Percentiles rank a stretch among this genome's conserved stretches.
phyloP scores from a whole-genome alignment of 2,888 invertebrate species.

The Troglohyphantes excavatus region DNA sequence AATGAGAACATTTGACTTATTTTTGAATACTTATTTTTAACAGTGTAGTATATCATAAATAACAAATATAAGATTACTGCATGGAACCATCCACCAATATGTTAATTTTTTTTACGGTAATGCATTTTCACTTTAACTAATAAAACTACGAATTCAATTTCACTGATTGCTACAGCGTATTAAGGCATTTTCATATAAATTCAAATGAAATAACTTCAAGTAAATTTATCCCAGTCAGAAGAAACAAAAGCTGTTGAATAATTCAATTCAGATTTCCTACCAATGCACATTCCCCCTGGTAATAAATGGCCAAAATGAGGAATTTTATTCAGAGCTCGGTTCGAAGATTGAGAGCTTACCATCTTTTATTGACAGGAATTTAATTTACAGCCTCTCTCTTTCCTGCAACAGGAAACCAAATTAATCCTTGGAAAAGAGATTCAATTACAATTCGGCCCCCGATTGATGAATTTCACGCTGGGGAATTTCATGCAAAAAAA shows the following conservation, averaged over 20 bases:
- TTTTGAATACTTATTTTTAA: too few species aligned
- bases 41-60: too few species aligned
- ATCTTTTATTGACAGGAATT: slow-evolving; percentile 14
- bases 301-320: neutral
- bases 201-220: neutral
- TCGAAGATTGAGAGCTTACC: neutral
- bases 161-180: too few species aligned
- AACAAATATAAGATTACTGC: too few species aligned
- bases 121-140: too few species aligned
- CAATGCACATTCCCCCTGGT: neutral
- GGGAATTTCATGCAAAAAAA: slow-evolving; percentile 18
- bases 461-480: neutral
- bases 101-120: too few species aligned
- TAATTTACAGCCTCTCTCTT: slow-evolving; percentile 4
- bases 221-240: neutral
- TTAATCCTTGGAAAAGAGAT: slow-evolving; percentile 14
- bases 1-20: too few species aligned
- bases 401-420: neutral
- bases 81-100: too few species aligned
- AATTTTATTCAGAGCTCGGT: neutral
- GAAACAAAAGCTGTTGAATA: neutral
- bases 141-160: too few species aligned
- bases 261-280: neutral
- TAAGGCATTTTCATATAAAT: neutral
- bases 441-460: neutral